Conservation (phyloP, 2,797 vertebrate genomes). For the Pangasius sanitwongsei region DNA sequence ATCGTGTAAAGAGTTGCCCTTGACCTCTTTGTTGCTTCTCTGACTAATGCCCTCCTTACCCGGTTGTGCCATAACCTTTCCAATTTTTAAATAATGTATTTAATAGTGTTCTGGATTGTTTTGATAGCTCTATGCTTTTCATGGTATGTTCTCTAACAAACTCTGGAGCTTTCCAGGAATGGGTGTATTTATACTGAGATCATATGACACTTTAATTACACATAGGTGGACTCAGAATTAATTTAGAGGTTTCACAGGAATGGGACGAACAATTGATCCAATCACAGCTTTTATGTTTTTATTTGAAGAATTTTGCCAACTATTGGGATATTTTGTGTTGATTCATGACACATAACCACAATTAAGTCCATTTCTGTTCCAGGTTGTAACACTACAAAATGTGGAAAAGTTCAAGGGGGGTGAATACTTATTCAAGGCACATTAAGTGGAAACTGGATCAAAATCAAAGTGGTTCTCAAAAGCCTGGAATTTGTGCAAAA, state of each 20-base stretch:
- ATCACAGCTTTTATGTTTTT: not conserved
- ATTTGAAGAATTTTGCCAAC: not conserved
- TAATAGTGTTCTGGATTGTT: not conserved
- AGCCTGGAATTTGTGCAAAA: slow-evolving; percentile 17
- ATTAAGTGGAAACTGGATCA: slow-evolving; percentile 35
- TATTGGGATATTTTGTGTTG: not conserved
- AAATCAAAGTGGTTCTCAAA: slow-evolving; percentile 24
- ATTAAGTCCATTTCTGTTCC: not conserved
- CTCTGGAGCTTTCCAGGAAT: not conserved
- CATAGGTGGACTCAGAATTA: not conserved
- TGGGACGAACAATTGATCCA: not conserved
- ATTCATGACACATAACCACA: slow-evolving; percentile 14
- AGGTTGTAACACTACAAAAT: slow-evolving; percentile 5
- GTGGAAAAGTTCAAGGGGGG: slow-evolving; percentile 12
- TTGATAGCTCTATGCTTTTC: not conserved
- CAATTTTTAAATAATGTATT: not conserved
- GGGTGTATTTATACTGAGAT: not conserved
- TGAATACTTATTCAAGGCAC: not conserved
- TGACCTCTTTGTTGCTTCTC: not conserved
- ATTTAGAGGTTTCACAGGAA: not conserved
- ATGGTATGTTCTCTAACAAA: not conserved
- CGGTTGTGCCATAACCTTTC: not conserved
- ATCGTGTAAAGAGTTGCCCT: not conserved
- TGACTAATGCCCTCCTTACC: not conserved
- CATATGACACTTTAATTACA: not conserved